These are phyloP conservation scores for Brienomyrus longianalis DNA, from an alignment of 2,113 vertebrate genomes.

Conservation along the genomic window DNA sequence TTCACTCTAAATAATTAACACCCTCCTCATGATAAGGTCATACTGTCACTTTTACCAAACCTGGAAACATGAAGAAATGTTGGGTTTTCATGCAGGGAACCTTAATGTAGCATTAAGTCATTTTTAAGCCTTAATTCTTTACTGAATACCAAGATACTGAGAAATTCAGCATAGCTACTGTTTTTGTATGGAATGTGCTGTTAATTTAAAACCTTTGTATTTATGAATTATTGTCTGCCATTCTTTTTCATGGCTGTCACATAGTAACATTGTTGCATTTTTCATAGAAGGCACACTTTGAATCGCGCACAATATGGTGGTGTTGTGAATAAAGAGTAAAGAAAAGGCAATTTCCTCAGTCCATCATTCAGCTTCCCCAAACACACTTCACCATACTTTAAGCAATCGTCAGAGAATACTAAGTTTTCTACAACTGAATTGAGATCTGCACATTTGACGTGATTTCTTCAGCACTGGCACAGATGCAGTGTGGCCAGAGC, in stretches of 20 bases:
- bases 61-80: not conserved
- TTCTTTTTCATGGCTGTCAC: not conserved
- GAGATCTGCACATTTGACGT: not conserved
- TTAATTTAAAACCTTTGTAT: not conserved
- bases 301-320: not conserved
- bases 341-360: not conserved
- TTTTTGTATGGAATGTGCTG: not conserved
- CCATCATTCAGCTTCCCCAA: not conserved
- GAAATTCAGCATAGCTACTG: not conserved
- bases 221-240: not conserved
- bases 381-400: not conserved
- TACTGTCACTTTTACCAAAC: not conserved
- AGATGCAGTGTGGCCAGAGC: not conserved
- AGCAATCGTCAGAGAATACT: not conserved
- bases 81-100: not conserved
- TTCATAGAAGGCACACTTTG: not conserved
- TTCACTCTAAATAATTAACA: not conserved
- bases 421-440: not conserved
- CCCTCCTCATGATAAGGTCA: not conserved
- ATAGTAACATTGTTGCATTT: not conserved
- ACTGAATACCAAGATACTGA: not conserved
- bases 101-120: not conserved
- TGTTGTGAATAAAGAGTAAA: not conserved
- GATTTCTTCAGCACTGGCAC: not conserved
- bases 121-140: not conserved